phyloP scores from a whole-genome alignment of 2,888 invertebrate genomes.

The Drosophila mercatorum region DNA sequence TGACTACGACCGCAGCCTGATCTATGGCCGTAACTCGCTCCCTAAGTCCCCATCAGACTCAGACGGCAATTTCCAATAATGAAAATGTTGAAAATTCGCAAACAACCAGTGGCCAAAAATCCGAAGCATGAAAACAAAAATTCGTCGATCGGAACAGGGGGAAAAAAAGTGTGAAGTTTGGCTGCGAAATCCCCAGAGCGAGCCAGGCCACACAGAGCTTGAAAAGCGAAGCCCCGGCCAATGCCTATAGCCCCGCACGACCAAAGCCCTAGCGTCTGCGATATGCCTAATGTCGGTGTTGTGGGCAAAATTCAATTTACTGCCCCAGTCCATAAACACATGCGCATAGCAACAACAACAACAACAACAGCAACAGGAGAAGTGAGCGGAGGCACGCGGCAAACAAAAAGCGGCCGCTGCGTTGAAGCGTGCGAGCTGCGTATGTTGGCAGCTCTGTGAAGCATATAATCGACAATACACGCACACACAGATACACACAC shows the following conservation, averaged over 20 bases:
- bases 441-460: conserved; percentile 69
- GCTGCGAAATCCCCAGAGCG: conserved; percentile 7
- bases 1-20: neutral
- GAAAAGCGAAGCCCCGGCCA: conserved; percentile 7
- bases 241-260: conserved; percentile 13
- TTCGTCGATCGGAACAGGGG: conserved; percentile 12
- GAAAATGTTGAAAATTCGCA: conserved; percentile 14
- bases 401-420: conserved; percentile 49
- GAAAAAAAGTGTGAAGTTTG: conserved; percentile 25
- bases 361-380: conserved; percentile 20
- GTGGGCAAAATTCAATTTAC: conserved; percentile 79
- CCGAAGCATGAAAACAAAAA: conserved; percentile 22
- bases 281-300: conserved; percentile 76
- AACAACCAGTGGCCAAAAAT: conserved; percentile 26
- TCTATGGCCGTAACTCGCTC: conserved; percentile 1
- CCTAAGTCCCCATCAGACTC: neutral
- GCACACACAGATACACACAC: conserved; percentile 25
- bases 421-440: conserved; percentile 47
- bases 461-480: conserved; percentile 73
- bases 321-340: conserved; percentile 72
- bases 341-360: conserved; percentile 33
- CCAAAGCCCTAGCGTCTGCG: conserved; percentile 31
- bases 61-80: conserved; percentile 1
- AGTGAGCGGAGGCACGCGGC: conserved; percentile 27
- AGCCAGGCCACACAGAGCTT: conserved; percentile 2